These are phyloP conservation scores for Toxotes chatareus DNA, from an alignment of 2,113 vertebrate species.

Conservation along the genomic window DNA sequence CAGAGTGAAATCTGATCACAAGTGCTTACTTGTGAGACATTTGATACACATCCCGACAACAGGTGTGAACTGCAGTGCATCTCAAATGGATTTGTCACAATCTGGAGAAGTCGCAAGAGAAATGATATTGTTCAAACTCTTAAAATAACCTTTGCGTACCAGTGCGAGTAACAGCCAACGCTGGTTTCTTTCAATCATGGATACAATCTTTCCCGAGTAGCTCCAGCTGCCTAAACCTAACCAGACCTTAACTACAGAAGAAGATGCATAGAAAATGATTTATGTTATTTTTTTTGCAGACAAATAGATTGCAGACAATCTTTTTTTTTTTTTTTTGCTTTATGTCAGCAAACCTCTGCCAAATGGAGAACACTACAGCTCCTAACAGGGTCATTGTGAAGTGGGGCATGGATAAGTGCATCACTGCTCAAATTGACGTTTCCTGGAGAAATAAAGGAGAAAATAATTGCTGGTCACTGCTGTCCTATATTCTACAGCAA, in stretches of 20 bases:
- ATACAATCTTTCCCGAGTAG: neutral
- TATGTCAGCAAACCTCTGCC: neutral
- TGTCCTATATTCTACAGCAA: neutral
- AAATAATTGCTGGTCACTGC: conserved; percentile 22
- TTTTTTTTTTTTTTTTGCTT: neutral
- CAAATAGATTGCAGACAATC: neutral
- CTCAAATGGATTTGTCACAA: conserved; percentile 1
- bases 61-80: conserved; percentile 25
- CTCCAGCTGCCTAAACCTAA: neutral
- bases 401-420: neutral
- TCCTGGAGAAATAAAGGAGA: conserved; percentile 24
- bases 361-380: neutral
- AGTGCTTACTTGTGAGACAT: conserved; percentile 63
- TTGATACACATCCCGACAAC: conserved; percentile 29
- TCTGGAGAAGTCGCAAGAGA: conserved; percentile 20
- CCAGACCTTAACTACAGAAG: neutral
- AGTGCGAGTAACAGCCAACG: neutral
- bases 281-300: too few species aligned
- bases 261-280: neutral
- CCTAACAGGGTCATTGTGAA: conserved; percentile 6
- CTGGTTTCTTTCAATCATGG: neutral
- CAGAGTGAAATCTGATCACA: conserved; percentile 57
- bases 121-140: neutral
- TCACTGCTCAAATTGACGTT: neutral
- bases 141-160: neutral